phyloP scores from a whole-genome alignment of 2,113 vertebrate species.

The Myotis davidii region DNA sequence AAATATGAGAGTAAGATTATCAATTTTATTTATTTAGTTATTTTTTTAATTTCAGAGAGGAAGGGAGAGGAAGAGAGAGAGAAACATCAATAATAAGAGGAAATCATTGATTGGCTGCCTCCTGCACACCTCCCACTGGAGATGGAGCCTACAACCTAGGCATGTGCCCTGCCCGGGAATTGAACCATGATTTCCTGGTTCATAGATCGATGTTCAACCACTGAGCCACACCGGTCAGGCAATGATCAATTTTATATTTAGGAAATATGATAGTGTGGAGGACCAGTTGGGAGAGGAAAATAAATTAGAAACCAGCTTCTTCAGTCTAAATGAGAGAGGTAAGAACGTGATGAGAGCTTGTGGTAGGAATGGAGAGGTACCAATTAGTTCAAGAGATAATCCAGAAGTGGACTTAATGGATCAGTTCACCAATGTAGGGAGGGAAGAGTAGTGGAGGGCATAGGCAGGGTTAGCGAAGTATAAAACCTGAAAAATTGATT shows the following conservation, averaged over 20 bases:
- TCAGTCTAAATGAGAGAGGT: conserved; percentile 9
- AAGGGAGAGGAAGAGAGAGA: too few relatives aligned
- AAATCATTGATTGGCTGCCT: too few relatives aligned
- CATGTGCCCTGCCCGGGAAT: too few relatives aligned
- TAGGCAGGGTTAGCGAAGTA: background rate
- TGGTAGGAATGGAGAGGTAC: background rate
- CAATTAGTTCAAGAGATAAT: background rate
- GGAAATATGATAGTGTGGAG: background rate
- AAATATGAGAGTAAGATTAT: background rate
- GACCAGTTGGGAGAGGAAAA: background rate
- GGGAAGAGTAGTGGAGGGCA: background rate
- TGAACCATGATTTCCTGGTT: too few relatives aligned
- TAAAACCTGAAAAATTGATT: background rate
- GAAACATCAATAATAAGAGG: too few relatives aligned
- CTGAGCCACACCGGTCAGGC: too few relatives aligned
- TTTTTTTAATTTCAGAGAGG: too few relatives aligned
- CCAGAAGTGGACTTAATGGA: background rate
- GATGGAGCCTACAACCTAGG: too few relatives aligned
- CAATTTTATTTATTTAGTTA: background rate
- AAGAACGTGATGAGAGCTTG: background rate
- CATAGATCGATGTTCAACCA: too few relatives aligned
- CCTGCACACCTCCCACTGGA: too few relatives aligned
- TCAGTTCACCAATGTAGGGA: background rate
- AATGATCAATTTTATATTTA: background rate
- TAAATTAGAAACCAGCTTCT: background rate